phyloP scores from a whole-genome alignment of 2,113 vertebrate genomes.

The Spheniscus mendiculus region DNA sequence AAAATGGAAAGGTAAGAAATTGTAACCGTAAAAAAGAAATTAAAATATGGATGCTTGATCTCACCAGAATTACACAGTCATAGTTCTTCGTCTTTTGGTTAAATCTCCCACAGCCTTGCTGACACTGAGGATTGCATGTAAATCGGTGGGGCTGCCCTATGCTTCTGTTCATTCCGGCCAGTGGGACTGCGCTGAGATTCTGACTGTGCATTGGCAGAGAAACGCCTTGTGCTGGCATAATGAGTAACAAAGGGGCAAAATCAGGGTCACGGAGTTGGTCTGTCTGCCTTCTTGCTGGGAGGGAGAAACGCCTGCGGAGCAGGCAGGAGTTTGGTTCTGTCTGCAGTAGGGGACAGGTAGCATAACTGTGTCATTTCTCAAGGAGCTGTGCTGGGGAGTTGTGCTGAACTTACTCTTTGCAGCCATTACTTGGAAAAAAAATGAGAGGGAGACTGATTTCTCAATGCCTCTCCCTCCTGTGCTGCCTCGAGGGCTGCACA shows the following conservation, averaged over 20 bases:
- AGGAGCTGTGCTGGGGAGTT: neutral
- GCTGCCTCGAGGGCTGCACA: neutral
- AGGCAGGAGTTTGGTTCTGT: neutral
- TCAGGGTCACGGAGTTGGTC: accelerated
- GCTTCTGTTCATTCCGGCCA: neutral
- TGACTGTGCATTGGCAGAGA: neutral
- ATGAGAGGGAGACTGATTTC: neutral
- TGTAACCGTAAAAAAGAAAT: neutral
- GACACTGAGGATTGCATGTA: neutral
- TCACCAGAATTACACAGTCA: neutral
- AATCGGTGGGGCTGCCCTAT: neutral
- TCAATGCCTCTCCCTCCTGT: neutral
- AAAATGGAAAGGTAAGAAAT: constrained; percentile 84
- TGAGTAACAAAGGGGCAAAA: neutral
- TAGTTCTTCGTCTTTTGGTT: neutral
- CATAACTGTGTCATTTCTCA: neutral
- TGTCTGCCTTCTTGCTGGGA: neutral
- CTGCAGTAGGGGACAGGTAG: neutral
- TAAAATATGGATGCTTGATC: neutral
- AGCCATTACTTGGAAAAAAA: neutral
- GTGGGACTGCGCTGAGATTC: neutral
- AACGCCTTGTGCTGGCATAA: neutral
- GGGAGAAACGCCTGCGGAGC: neutral
- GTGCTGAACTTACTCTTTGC: neutral
- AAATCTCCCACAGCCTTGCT: neutral